Evolutionary conservation across 2,888 invertebrate genomes (phyloP).

Genomic region (Notodonta dromedarius): DNA sequence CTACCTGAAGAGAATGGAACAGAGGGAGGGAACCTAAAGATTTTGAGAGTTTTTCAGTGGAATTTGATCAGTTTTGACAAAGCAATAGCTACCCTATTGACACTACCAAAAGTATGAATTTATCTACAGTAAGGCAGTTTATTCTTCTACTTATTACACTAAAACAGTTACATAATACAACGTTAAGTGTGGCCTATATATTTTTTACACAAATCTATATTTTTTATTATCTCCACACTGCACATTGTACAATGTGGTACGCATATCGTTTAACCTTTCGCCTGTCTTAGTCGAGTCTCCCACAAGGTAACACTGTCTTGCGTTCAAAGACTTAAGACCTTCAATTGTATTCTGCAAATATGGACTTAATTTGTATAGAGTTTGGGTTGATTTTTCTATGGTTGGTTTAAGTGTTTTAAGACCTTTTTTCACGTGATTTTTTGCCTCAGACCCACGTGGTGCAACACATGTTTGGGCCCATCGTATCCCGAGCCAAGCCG

Average conservation of each 20-base stretch:
- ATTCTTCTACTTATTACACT: not conserved
- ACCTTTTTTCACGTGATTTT: constrained; percentile 36
- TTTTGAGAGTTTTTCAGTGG: no score
- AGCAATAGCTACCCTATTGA: no score
- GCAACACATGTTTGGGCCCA: constrained; percentile 74
- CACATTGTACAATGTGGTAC: constrained; percentile 71
- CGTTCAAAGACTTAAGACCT: constrained; percentile 18
- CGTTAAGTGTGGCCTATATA: constrained; percentile 33
- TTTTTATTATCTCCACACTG: constrained; percentile 46
- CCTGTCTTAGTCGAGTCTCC: constrained; percentile 73
- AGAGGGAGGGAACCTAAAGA: no score
- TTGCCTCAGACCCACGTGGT: constrained; percentile 76
- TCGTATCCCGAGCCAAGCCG: constrained; percentile 70
- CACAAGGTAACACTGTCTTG: constrained; percentile 67
- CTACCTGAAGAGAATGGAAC: no score
- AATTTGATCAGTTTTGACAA: no score
- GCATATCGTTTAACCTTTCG: constrained; percentile 78
- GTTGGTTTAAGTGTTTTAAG: constrained; percentile 20
- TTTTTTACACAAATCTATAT: constrained; percentile 34
- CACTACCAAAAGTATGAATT: no score
- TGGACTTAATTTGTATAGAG: rapidly evolving
- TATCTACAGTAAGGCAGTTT: no score
- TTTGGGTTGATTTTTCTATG: constrained; percentile 24
- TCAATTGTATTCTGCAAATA: constrained; percentile 11
- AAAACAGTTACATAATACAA: constrained; percentile 3